phyloP scores from a whole-genome alignment of 2,797 vertebrate species.

The Okamejei kenojei region DNA sequence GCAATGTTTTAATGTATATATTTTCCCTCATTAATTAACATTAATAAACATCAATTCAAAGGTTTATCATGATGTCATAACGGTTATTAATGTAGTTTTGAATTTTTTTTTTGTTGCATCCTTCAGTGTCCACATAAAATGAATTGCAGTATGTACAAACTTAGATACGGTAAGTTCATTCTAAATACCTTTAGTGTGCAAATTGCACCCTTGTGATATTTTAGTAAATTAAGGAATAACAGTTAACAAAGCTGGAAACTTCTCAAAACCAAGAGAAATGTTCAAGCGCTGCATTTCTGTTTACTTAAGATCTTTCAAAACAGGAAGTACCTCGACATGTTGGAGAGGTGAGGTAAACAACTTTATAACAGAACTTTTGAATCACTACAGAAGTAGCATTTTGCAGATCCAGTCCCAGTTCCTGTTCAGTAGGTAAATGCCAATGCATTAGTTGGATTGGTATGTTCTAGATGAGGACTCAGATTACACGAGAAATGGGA shows the following conservation, averaged over 20 bases:
- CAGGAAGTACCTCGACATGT: conserved; percentile 8
- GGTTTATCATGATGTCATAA: background rate
- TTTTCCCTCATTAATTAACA: background rate
- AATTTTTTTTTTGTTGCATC: background rate
- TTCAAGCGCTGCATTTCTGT: background rate
- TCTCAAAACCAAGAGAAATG: conserved; percentile 18
- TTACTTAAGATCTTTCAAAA: conserved; percentile 27
- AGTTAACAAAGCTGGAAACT: conserved; percentile 9
- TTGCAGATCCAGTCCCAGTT: background rate
- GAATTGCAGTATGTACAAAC: background rate
- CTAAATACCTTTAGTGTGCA: background rate
- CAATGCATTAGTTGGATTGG: background rate
- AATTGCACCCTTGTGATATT: background rate
- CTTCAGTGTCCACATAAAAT: background rate
- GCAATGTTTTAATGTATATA: background rate
- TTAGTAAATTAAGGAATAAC: background rate
- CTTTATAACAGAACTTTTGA: conserved; percentile 20
- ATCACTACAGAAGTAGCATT: conserved; percentile 19
- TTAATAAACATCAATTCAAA: background rate
- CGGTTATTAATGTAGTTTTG: background rate
- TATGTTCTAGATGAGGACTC: background rate
- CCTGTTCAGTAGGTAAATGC: background rate
- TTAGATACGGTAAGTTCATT: background rate
- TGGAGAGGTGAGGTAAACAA: conserved; percentile 22
- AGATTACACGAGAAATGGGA: background rate